A percentile compares a stretch with the other conserved stretches of the same genome.
phyloP scores from a whole-genome alignment of 2,888 invertebrate species.

The Pilophorus perplexus region DNA sequence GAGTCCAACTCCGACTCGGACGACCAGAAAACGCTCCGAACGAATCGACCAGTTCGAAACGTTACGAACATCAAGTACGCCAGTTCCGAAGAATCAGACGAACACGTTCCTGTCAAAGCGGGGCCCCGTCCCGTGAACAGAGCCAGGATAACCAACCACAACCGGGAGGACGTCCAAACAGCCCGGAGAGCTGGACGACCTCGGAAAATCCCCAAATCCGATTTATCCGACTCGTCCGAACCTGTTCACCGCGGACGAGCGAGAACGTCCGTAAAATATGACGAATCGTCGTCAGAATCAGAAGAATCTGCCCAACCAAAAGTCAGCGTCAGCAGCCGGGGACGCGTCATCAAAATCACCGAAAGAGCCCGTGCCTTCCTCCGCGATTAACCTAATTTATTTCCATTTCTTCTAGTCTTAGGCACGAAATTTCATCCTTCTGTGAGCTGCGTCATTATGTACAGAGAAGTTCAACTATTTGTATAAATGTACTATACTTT shows the following conservation, averaged over 20 bases:
- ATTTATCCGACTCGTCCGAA: too few species aligned
- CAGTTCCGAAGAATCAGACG: too few species aligned
- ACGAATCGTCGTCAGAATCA: not conserved
- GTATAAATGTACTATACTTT: too few species aligned
- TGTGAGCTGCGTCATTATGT: too few species aligned
- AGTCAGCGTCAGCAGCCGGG: conserved; percentile 63
- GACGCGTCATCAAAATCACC: conserved; percentile 78
- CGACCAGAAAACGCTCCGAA: conserved; percentile 44
- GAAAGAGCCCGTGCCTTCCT: conserved; percentile 66
- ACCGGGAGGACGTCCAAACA: not conserved
- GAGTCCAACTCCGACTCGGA: conserved; percentile 2
- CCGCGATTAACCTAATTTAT: conserved; percentile 38
- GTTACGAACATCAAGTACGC: too few species aligned
- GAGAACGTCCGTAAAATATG: conserved; percentile 48
- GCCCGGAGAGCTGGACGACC: conserved; percentile 5
- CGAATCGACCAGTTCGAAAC: too few species aligned
- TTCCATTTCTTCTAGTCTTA: conserved; percentile 11
- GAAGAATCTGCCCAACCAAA: not conserved
- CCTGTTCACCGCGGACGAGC: conserved; percentile 48
- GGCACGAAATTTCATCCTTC: conserved; percentile 13
- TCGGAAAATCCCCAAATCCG: not conserved
- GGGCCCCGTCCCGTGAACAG: not conserved
- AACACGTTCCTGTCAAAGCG: not conserved
- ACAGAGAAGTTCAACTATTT: too few species aligned
- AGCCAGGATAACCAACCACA: not conserved